Base-by-base conservation (phyloP, 2,797 vertebrate species). In the Notoglanidium macrostoma region DNA sequence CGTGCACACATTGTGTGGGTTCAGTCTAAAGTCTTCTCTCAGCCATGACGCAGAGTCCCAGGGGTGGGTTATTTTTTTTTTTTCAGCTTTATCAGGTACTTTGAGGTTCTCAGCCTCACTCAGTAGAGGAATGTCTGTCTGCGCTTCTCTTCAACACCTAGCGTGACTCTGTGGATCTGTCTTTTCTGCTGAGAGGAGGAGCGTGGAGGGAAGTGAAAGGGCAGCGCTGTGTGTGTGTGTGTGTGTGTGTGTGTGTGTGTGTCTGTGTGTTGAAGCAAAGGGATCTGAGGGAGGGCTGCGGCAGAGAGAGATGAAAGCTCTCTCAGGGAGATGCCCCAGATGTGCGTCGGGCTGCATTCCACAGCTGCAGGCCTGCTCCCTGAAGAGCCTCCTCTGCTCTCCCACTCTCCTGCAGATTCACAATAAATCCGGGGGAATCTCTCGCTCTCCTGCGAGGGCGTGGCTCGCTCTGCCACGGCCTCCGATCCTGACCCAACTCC, bases 381-480 rank as follows among this genome's bases (percentile, higher is more conserved):
- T 85, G 84, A 85, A 90, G 85, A 91, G 72, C 84, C 89, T 89
- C 89, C 86, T 87, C 61, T 92, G 91, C 92, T 93, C 92, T 93
- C 89, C 88, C 91, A 80, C 90, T 92, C 92, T 87, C 86, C 87
- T 57, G 83, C 88, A 89, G 85, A 88, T 85, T 88, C 90, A 90
- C 90, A 91, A 92, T 91, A 92, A 92, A 92, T 87, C 81, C 87
- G 51, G 59, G 90, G 90, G 88, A 89, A 90, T 91, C 88, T 91
- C 85, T 87, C 44, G 81, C 89, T 88, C 89, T 88, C 85, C 67
- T 83, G 84, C 46, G 90, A 90, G 87, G 90, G 86, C 15, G 87
- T 89, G 91, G 88, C 88, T 68, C 68, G 40, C 72, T 86, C 61
- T 17, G 49, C 76, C 44, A 67, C 83, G 63, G 85, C 87, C 77